Evolutionary conservation across 2,888 invertebrate genomes (phyloP), one percentile per base, ranked within the genome.

Genomic region (Tholera decimalis): DNA sequence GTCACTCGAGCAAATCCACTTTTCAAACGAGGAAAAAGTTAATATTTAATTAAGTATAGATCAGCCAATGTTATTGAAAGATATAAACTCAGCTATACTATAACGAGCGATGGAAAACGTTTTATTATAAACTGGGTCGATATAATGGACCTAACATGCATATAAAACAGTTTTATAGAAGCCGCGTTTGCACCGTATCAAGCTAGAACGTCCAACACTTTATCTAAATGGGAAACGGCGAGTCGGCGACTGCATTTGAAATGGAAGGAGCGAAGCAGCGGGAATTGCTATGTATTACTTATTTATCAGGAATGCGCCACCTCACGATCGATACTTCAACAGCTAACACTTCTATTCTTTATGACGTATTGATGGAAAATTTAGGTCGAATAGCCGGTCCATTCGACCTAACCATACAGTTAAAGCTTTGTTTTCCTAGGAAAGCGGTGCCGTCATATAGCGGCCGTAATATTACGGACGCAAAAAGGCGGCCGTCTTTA

Each of bases 311-410:
- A 58, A 53, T 62, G 65, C 39, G 73, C 65, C 60, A 55, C 54
- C 7, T 43, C 13, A 7, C 75, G 73, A 76, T 81, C 80, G 51
- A 79, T 82, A 82, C 20, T 8, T 49, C 30, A 53, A 67, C 66
- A 61, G 35, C 35, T 24, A 22, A 46, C 24, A 47, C 47, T 30
- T 53, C 33, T 8, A 56, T 76, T 56, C 28, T 62, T 55, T 72
- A 62, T 26, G 26, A 61, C 8, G 46, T 43, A 13, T 43, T 43
- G n/a, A 47, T 2, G 7, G 15, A 44, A 61, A 53, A 51, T 46
- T 24, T 0, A 37, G 41, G 39, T 49, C 43, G 20, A 24, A 24
- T n/a, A n/a, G n/a, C 20, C 8, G 11, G 6, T 30, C 9, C 1
- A n/a, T n/a, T n/a, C n/a, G n/a, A n/a, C n/a, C n/a, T n/a, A n/a